These are phyloP conservation scores for Plectropomus leopardus DNA, from an alignment of 2,113 vertebrate species.

Conservation along the genomic window DNA sequence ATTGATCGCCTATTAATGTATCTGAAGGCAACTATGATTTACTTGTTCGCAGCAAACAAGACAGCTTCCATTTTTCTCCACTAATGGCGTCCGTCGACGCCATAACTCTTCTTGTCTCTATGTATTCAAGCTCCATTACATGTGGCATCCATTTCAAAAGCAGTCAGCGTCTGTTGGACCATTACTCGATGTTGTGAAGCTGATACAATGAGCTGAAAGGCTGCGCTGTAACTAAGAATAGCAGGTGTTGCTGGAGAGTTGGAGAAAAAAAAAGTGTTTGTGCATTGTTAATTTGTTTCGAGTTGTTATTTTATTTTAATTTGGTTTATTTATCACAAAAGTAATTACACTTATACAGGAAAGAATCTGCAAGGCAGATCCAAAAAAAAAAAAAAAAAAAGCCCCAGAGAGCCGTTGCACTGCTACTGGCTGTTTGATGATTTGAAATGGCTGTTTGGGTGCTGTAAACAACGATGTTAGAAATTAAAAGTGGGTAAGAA, in stretches of 20 bases:
- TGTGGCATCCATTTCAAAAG: conserved; percentile 66
- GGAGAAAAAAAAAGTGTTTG: conserved; percentile 35
- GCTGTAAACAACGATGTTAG: conserved; percentile 36
- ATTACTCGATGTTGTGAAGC: conserved; percentile 52
- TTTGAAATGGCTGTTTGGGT: conserved; percentile 57
- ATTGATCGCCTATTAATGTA: conserved; percentile 81
- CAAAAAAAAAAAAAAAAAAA: too few species aligned
- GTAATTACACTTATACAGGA: conserved; percentile 40
- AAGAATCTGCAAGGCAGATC: conserved; percentile 36
- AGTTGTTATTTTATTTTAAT: conserved; percentile 45
- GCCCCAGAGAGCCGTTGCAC: conserved; percentile 31
- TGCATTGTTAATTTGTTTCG: conserved; percentile 16
- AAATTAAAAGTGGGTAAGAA: conserved; percentile 51
- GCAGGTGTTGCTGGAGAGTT: conserved; percentile 31
- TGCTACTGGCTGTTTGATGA: conserved; percentile 26
- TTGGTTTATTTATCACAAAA: conserved; percentile 45
- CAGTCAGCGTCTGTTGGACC: conserved; percentile 32
- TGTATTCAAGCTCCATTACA: conserved; percentile 69
- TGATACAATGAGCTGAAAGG: conserved; percentile 45
- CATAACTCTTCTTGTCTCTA: conserved; percentile 77
- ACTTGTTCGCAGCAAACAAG: conserved; percentile 75
- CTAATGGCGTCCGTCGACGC: conserved; percentile 74
- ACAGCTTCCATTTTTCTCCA: conserved; percentile 81
- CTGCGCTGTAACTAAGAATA: conserved; percentile 43
- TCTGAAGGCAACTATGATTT: conserved; percentile 78